Percentiles rank a stretch among this genome's conserved stretches.
These are phyloP conservation scores for Micromesistius poutassou DNA, from an alignment of 2,797 vertebrate genomes.

Conservation along the genomic window DNA sequence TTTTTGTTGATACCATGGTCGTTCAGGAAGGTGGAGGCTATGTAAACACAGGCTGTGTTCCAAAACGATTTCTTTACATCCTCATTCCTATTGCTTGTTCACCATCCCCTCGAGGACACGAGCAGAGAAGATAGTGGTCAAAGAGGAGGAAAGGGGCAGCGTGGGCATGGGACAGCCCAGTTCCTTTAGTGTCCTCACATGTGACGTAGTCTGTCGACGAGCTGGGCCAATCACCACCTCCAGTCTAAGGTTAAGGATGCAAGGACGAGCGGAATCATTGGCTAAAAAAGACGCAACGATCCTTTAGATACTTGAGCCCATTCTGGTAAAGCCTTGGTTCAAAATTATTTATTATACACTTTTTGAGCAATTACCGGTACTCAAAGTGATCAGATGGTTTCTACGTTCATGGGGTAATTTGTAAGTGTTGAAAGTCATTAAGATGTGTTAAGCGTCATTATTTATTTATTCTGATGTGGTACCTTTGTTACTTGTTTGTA, in stretches of 20 bases:
- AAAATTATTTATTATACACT: background rate
- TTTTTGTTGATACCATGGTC: too few species aligned
- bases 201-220: background rate
- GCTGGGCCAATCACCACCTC: background rate
- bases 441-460: conserved; percentile 13
- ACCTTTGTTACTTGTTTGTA: background rate
- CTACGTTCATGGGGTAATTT: conserved; percentile 31
- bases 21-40: too few species aligned
- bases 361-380: background rate
- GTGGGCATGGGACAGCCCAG: background rate
- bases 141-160: background rate
- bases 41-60: too few species aligned
- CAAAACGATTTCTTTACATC: background rate
- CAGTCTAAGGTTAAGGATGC: background rate
- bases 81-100: background rate
- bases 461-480: background rate
- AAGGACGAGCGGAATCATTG: background rate
- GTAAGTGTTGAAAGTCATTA: conserved; percentile 43
- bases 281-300: background rate
- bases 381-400: conserved; percentile 22
- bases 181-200: background rate
- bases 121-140: background rate
- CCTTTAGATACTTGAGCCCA: background rate
- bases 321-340: background rate
- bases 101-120: background rate